Percentiles rank a stretch among this genome's conserved stretches.
phyloP scores from a whole-genome alignment of 2,888 invertebrate genomes.

The Tipula confusa region DNA sequence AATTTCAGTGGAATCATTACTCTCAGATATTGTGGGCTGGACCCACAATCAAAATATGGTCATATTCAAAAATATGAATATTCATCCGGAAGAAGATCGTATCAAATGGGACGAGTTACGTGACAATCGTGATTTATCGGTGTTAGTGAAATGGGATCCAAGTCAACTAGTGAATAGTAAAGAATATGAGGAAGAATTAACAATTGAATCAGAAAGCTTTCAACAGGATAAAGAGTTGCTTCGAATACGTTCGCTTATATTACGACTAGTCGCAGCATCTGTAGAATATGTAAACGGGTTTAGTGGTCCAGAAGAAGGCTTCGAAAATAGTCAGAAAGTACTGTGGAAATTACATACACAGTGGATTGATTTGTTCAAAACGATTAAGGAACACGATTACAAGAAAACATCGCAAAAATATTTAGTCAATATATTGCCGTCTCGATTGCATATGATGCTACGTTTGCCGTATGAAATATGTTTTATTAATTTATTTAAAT shows the following conservation, averaged over 20 bases:
- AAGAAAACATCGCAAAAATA: conserved; percentile 45
- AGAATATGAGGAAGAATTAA: conserved; percentile 9
- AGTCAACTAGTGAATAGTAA: conserved; percentile 38
- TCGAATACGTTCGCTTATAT: conserved; percentile 44
- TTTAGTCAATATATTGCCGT: conserved; percentile 50
- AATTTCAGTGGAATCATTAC: conserved; percentile 62
- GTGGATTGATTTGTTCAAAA: conserved; percentile 45
- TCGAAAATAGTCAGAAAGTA: conserved; percentile 40
- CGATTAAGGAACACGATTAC: conserved; percentile 44
- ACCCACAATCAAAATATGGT: conserved; percentile 50
- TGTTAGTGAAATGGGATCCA: conserved; percentile 68
- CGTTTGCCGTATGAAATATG: conserved; percentile 48
- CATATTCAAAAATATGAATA: conserved; percentile 55
- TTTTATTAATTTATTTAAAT: conserved; percentile 45
- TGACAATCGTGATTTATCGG: conserved; percentile 75
- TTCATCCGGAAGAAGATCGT: conserved; percentile 57
- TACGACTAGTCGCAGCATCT: conserved; percentile 43
- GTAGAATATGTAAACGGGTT: background rate
- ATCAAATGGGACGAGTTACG: conserved; percentile 57
- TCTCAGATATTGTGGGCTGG: conserved; percentile 61
- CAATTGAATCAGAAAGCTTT: conserved; percentile 43
- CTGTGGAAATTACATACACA: conserved; percentile 43
- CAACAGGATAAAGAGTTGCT: conserved; percentile 47
- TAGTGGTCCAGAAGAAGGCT: background rate
- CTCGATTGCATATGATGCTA: conserved; percentile 45